Evolutionary conservation across 2,888 invertebrate genomes (phyloP), one percentile per base, ranked within the genome.

Genomic region (Agrotis puta): DNA sequence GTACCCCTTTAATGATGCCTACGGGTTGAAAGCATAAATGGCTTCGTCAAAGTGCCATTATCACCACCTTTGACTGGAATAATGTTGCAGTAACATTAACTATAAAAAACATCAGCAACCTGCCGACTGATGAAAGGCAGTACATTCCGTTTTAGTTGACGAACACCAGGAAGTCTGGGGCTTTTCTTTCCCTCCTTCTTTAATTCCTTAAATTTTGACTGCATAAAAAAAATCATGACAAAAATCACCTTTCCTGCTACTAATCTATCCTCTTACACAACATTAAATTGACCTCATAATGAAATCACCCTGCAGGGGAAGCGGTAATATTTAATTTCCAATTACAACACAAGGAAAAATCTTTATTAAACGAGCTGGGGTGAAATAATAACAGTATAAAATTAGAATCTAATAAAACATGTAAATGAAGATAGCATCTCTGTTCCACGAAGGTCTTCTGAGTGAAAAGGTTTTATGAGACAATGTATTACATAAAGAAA

Each of bases 261-360:
- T 69, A 57, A 75, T 83, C 65, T 73, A 16, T 59, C 58, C 56
- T 70, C 68, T 73, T 64, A 62, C 75, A 47, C 33, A 50, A 74
- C 75, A 81, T 78, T 70, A 74, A 70, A 64, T 57, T 75, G 67
- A 64, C 67, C 73, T 70, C 62, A 58, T 75, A 75, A 81, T 71
- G 33, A 81, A 81, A 71, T 78, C 71, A 71, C 57, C 62, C 68
- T 56, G 64, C 58, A 61, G 54, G 61, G 59, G 51, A 47, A 59
- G 73, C 73, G 56, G 70, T 68, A 73, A 70, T 76, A 81, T 76
- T 80, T 78, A 78, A 78, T 75, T 74, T 78, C 54, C 51, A 78
- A 65, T 71, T 82, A 80, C 22, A 70, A 20, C 57, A 67, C 22
- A 58, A 79, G 64, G 64, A 66, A 81, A 75, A 82, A 63, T 67